Evolutionary conservation across 2,797 vertebrate genomes (phyloP), one percentile per base, ranked within the genome.

Genomic region (Periparus ater): DNA sequence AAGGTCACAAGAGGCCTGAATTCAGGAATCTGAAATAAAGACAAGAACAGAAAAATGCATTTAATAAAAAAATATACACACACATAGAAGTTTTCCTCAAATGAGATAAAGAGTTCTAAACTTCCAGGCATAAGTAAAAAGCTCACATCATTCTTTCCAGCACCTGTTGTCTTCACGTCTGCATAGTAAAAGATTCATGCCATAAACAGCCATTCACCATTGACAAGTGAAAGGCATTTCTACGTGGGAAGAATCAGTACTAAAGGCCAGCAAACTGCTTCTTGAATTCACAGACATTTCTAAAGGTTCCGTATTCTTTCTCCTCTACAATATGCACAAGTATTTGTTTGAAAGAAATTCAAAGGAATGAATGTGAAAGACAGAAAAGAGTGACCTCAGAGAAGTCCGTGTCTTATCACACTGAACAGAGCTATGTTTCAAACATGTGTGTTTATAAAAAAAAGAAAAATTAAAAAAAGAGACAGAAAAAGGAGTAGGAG

Each of bases 291-390:
- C n/a, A 92, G 88, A 83, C 88, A 71, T 97, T 96, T 94, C 89
- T 87, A 93, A 96, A 93, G 88, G 84, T 89, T 88, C 88, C 86
- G 62, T 88, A 75, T 95, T 96, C 87, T 95, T 96, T 96, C 72
- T 94, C 72, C 67, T 88, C 57, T 76, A 81, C 51, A 93, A 50
- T 70, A 94, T 94, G 92, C 86, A 91, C 85, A 94, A 91, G 62
- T 74, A 83, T 93, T 61, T 85, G 89, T 93, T 92, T 91, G 82
- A 91, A 94, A 91, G 75, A 91, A 92, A 92, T 95, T 92, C 66
- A 85, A 77, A 91, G 93, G 76, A 91, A 73, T 72, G 74, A 82
- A 94, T 92, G 88, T 36, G 44, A 65, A 85, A 67, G 48, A 87
- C 67, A 75, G 85, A 95, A 47, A 65, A 50, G 65, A 87, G n/a